phyloP scores from a whole-genome alignment of 2,113 vertebrate species.

The Tonatia bakeri region DNA sequence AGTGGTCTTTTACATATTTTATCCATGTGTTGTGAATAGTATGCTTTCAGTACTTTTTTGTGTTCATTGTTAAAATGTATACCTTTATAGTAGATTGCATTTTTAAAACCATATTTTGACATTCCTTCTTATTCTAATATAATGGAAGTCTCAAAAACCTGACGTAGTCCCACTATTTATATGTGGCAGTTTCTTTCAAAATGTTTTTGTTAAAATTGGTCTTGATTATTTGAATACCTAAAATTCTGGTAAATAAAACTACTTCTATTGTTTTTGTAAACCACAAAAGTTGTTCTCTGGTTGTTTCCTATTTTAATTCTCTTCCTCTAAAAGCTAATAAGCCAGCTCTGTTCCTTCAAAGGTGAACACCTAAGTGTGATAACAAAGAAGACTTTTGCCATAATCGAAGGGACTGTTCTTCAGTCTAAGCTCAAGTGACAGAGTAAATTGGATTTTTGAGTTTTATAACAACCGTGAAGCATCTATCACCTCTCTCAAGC shows the following conservation, averaged over 20 bases:
- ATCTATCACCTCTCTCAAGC: background rate
- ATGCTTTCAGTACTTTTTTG: background rate
- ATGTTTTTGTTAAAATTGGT: background rate
- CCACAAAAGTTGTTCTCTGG: background rate
- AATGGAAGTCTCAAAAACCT: background rate
- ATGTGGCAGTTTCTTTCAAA: background rate
- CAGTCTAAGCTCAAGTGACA: conserved; percentile 29
- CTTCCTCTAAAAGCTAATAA: background rate
- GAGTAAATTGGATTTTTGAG: conserved; percentile 14
- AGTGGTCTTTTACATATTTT: background rate
- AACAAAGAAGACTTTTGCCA: background rate
- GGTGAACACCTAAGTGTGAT: background rate
- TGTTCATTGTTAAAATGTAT: background rate
- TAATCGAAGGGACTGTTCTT: background rate
- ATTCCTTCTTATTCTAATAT: background rate
- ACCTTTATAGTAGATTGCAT: background rate
- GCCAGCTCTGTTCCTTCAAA: background rate
- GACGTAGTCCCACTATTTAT: background rate
- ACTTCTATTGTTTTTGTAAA: background rate
- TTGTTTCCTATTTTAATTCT: conserved; percentile 2
- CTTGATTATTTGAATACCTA: background rate
- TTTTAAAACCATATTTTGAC: background rate
- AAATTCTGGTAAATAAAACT: background rate
- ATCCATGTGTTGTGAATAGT: background rate
- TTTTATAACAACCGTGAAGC: background rate